Conservation (phyloP, 1,140 invertebrate species). For the Ceratitis capitata region DNA sequence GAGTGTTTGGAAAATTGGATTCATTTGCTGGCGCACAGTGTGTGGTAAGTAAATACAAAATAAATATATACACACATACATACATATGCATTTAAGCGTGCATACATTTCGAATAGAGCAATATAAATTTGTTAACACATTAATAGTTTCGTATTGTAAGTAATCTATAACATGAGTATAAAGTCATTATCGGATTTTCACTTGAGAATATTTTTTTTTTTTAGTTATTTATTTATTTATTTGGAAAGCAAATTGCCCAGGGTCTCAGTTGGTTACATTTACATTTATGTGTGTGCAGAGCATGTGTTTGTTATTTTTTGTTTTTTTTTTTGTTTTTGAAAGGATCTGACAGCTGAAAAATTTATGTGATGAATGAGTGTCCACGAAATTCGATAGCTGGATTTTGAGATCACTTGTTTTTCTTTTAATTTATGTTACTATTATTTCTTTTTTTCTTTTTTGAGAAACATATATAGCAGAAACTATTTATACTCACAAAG, state of each 20-base stretch:
- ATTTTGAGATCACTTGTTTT: no score
- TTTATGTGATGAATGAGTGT: background rate
- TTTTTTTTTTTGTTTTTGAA: background rate
- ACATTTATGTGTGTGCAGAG: background rate
- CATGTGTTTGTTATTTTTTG: background rate
- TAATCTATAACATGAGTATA: background rate
- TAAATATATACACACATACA: background rate
- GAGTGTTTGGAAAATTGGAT: background rate
- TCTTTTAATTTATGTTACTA: no score
- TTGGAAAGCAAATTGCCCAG: background rate
- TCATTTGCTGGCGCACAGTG: constrained; percentile 2
- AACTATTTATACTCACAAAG: no score
- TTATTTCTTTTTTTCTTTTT: no score
- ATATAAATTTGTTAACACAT: constrained; percentile 24
- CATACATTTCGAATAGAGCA: background rate
- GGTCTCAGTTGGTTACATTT: background rate
- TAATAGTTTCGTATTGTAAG: background rate
- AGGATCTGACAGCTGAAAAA: background rate
- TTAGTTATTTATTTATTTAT: no score
- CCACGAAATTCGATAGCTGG: no score
- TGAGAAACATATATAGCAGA: no score
- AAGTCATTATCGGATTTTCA: constrained; percentile 18
- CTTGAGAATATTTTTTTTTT: background rate
- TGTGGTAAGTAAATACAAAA: constrained; percentile 16
- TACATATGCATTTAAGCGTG: background rate